Conservation (phyloP, 2,888 invertebrate species). For the Cyclophora albipunctata region DNA sequence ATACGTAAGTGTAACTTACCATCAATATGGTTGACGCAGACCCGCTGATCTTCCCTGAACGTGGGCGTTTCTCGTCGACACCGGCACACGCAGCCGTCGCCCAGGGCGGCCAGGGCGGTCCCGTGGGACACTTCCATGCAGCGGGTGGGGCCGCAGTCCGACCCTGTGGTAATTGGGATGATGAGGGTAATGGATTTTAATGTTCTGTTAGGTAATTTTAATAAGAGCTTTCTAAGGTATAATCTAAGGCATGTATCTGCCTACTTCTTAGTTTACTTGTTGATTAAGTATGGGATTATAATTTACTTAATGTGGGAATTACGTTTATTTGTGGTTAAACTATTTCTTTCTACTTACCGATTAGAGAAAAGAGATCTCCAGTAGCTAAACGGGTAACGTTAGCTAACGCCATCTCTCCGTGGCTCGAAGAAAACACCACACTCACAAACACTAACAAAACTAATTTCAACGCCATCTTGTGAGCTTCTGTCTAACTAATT, state of each 20-base stretch:
- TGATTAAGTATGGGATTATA: too few species aligned
- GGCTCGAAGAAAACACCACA: constrained; percentile 26
- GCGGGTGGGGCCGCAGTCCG: constrained; percentile 76
- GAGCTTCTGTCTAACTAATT: constrained; percentile 16
- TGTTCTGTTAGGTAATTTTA: too few species aligned
- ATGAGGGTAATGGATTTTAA: neutral
- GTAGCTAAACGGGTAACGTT: constrained; percentile 75
- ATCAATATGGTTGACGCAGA: constrained; percentile 83
- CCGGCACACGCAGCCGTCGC: constrained; percentile 78
- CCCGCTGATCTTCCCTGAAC: constrained; percentile 82
- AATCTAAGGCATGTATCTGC: too few species aligned
- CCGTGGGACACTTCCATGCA: constrained; percentile 82
- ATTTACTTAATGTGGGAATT: too few species aligned
- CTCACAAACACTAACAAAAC: constrained; percentile 29
- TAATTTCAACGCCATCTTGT: constrained; percentile 49
- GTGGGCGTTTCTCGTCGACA: constrained; percentile 80
- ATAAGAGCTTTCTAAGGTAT: too few species aligned
- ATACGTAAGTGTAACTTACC: constrained; percentile 60
- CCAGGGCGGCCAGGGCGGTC: constrained; percentile 69
- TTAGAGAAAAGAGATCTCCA: constrained; percentile 76
- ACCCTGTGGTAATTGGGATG: constrained; percentile 40
- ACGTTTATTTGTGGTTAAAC: too few species aligned
- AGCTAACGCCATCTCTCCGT: constrained; percentile 56
- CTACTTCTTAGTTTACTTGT: too few species aligned
- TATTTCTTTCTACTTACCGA: constrained; percentile 47